Conservation (phyloP, 2,797 vertebrate species). For the Bradypus variegatus region DNA sequence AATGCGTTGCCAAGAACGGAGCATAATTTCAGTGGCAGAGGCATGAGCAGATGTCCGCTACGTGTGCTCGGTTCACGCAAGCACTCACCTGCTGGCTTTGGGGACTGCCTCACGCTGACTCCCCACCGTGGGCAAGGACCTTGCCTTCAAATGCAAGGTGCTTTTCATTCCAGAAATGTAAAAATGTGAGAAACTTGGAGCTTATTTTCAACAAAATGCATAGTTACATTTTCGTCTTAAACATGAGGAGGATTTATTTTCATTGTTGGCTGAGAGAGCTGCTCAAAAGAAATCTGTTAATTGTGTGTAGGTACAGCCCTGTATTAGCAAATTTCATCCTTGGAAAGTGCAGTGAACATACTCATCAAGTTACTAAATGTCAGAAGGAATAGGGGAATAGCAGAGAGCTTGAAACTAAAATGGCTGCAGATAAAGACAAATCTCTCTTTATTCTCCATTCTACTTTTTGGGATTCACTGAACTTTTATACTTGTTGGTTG, state of each 20-base stretch:
- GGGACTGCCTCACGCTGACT: neutral
- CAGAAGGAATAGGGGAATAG: neutral
- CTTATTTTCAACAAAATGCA: neutral
- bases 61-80: neutral
- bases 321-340: neutral
- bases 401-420: neutral
- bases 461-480: neutral
- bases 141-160: neutral
- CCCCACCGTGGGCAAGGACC: neutral
- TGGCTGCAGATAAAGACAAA: neutral
- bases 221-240: neutral
- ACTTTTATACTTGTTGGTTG: neutral
- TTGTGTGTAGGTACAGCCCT: neutral
- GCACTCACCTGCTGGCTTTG: accelerated
- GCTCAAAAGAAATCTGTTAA: neutral
- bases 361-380: neutral
- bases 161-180: neutral
- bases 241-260: neutral
- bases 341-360: neutral
- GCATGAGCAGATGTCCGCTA: accelerated
- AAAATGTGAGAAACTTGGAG: neutral
- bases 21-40: neutral
- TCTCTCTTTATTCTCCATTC: neutral
- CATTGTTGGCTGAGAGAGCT: neutral
- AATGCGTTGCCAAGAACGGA: neutral